A percentile compares a stretch with the other conserved stretches of the same genome.
Evolutionary conservation across 2,888 invertebrate species (phyloP).

Genomic region (Dasysyrphus tricinctus): DNA sequence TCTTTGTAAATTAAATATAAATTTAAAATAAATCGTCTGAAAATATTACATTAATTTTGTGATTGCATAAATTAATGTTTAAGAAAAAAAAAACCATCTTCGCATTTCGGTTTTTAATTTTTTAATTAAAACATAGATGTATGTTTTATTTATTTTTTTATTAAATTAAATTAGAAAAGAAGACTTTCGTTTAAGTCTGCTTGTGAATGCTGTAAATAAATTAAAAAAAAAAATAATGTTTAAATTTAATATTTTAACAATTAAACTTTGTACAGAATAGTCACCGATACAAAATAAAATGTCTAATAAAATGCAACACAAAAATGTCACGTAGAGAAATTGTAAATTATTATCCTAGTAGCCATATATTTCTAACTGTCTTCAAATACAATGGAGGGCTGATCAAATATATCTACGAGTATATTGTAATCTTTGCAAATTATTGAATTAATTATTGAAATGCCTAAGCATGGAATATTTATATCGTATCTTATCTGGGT

Average conservation of each 20-base stretch:
- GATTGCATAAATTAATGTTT: constrained; percentile 42
- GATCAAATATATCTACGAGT: no score
- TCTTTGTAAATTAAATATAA: constrained; percentile 17
- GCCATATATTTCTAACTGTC: constrained; percentile 22
- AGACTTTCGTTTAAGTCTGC: constrained; percentile 59
- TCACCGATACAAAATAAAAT: constrained; percentile 1
- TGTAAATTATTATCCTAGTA: constrained; percentile 39
- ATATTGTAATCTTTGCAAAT: no score
- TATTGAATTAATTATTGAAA: no score
- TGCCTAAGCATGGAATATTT: no score
- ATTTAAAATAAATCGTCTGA: background rate
- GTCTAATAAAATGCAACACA: background rate
- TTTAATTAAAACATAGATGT: constrained; percentile 29
- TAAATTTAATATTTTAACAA: constrained; percentile 33
- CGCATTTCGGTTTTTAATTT: constrained; percentile 48
- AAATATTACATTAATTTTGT: constrained; percentile 17
- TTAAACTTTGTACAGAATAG: constrained; percentile 49
- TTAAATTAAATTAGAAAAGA: constrained; percentile 32
- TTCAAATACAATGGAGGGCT: no score
- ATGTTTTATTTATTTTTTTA: constrained; percentile 18
- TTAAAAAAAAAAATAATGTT: constrained; percentile 40
- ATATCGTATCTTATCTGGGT: no score
- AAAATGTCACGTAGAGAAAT: constrained; percentile 14
- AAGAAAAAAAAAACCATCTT: constrained; percentile 42
- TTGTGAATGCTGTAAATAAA: constrained; percentile 73